Conservation (phyloP, 2,113 vertebrate genomes). For the Pogonocichla stellata region DNA sequence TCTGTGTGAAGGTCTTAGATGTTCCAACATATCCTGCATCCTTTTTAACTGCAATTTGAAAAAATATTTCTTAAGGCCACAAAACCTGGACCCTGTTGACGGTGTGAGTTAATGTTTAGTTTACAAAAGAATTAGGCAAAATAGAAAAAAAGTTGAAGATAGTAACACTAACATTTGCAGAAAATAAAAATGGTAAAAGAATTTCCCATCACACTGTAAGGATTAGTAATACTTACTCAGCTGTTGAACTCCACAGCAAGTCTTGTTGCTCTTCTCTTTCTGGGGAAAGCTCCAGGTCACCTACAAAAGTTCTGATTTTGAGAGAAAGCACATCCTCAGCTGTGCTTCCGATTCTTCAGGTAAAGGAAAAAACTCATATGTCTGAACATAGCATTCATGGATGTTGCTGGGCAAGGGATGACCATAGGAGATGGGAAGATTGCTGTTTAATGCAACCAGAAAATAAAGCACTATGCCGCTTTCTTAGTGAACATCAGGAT, state of each 20-base stretch:
- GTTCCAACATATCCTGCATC: not conserved
- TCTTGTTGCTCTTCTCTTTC: not conserved
- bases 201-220: accelerated
- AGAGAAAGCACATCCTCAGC: not conserved
- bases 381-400: not conserved
- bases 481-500: not conserved
- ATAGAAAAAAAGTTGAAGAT: not conserved
- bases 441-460: not conserved
- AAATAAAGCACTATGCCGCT: not conserved
- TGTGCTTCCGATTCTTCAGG: not conserved
- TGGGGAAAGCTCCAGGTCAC: not conserved
- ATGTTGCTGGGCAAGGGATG: not conserved
- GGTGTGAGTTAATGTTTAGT: not conserved
- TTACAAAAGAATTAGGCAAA: not conserved
- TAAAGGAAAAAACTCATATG: not conserved
- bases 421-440: not conserved
- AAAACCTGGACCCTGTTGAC: not conserved
- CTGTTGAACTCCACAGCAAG: not conserved
- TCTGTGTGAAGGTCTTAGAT: not conserved
- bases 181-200: not conserved
- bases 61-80: not conserved
- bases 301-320: not conserved
- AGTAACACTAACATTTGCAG: not conserved
- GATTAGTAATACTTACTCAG: not conserved
- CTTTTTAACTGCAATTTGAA: not conserved